Percentiles rank a stretch among this genome's conserved stretches.
Conservation (phyloP, 2,888 invertebrate genomes). For the Hemaris fuciformis region DNA sequence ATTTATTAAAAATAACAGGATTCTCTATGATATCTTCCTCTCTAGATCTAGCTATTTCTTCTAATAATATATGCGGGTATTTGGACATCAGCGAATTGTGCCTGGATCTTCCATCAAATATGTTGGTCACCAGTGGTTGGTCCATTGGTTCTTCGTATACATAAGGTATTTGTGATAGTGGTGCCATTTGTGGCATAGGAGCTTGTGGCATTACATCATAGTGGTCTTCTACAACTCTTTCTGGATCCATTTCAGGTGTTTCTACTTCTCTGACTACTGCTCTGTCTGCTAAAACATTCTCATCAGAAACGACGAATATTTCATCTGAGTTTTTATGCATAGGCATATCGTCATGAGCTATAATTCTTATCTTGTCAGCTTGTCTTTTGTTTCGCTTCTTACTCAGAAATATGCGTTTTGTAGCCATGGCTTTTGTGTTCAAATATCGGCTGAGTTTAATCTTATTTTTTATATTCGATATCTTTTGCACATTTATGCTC, state of each 20-base stretch:
- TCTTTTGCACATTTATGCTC: conserved; percentile 42
- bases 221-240: conserved; percentile 28
- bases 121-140: conserved; percentile 21
- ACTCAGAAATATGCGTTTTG: conserved; percentile 46
- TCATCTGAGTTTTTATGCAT: conserved; percentile 44
- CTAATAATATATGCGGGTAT: conserved; percentile 68
- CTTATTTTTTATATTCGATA: conserved; percentile 50
- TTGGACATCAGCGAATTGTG: conserved; percentile 58
- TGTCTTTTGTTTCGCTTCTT: conserved; percentile 61
- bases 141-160: conserved; percentile 30
- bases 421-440: conserved; percentile 50
- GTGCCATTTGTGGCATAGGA: background rate
- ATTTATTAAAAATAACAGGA: conserved; percentile 20
- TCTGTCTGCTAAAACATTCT: conserved; percentile 54
- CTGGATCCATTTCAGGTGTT: conserved; percentile 31
- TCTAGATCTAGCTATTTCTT: conserved; percentile 45
- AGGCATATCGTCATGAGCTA: conserved; percentile 45
- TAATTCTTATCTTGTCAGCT: conserved; percentile 58
- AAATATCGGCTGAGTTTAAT: conserved; percentile 51
- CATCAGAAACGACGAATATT: conserved; percentile 54
- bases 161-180: conserved; percentile 23
- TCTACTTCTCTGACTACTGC: conserved; percentile 47
- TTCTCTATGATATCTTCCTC: conserved; percentile 34
- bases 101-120: conserved; percentile 40
- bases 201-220: conserved; percentile 30